A percentile compares a stretch with the other conserved stretches of the same genome.
Evolutionary conservation across 2,113 vertebrate genomes (phyloP).

Genomic region (Cervus canadensis): DNA sequence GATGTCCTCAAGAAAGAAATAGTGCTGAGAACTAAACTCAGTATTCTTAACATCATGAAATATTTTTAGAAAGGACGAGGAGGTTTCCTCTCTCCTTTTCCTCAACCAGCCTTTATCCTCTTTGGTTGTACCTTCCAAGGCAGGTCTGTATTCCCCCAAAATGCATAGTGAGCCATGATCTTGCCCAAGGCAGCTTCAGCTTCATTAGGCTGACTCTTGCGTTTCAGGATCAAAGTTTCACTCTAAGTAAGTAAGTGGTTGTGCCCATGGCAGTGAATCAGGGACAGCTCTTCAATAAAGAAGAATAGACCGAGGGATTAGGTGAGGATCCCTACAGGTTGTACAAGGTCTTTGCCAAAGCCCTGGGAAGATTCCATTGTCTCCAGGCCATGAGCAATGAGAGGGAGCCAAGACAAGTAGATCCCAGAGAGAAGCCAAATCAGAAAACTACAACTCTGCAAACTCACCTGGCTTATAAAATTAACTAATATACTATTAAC

Average conservation of each 20-base stretch:
- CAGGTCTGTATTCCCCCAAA: not conserved
- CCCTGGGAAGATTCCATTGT: not conserved
- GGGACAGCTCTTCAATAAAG: not conserved
- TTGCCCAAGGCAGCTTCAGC: not conserved
- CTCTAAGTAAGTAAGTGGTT: not conserved
- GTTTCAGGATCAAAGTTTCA: conserved; percentile 24
- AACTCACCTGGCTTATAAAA: not conserved
- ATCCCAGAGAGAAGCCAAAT: not conserved
- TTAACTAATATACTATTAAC: not conserved
- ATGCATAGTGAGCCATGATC: not conserved
- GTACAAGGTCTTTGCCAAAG: not conserved
- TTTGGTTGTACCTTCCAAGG: not conserved
- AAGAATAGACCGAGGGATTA: not conserved
- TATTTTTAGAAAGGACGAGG: not conserved
- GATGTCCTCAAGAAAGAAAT: not conserved
- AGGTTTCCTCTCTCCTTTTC: not conserved
- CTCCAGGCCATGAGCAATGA: not conserved
- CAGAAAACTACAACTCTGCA: not conserved
- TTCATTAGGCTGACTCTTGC: not conserved
- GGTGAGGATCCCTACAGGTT: not conserved
- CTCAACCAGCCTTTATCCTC: not conserved
- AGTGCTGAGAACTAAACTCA: not conserved
- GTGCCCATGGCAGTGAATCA: not conserved
- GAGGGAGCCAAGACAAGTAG: not conserved
- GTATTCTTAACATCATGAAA: not conserved